Percentiles rank a stretch among this genome's conserved stretches.
Evolutionary conservation across 2,797 vertebrate genomes (phyloP).

Genomic region (Podarcis lilfordi): DNA sequence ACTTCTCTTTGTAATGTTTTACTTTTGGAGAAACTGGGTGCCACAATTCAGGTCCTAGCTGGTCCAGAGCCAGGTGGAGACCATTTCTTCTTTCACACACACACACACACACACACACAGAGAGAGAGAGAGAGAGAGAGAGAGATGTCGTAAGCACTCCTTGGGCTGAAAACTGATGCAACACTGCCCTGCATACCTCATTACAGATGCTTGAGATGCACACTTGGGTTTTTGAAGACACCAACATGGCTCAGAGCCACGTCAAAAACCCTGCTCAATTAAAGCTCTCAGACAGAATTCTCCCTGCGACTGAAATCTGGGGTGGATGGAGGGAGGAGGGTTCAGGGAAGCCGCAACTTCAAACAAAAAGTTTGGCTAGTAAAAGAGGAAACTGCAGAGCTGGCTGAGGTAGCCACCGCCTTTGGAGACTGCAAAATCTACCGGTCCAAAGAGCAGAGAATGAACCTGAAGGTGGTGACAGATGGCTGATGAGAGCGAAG

Average conservation of each 20-base stretch:
- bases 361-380: constrained; percentile 45
- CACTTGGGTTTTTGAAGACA: constrained; percentile 57
- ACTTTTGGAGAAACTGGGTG: background rate
- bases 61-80: background rate
- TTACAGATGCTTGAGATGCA: constrained; percentile 32
- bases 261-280: constrained; percentile 60
- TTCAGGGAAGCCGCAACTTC: constrained; percentile 4
- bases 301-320: constrained; percentile 59
- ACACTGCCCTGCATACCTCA: background rate
- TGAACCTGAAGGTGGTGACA: constrained; percentile 27
- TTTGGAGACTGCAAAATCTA: constrained; percentile 35
- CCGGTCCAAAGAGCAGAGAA: background rate
- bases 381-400: constrained; percentile 48
- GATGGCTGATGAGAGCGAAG: constrained; percentile 30
- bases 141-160: no score
- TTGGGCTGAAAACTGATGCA: no score
- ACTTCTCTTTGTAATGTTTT: background rate
- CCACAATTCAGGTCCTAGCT: background rate
- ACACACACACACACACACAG: no score
- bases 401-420: constrained; percentile 40
- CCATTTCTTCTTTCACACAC: no score
- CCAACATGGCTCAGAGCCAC: constrained; percentile 43
- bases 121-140: no score
- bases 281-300: constrained; percentile 54
- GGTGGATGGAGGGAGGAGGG: background rate